Conservation (phyloP, 2,888 invertebrate genomes). For the Neuroscelio doddi region DNA sequence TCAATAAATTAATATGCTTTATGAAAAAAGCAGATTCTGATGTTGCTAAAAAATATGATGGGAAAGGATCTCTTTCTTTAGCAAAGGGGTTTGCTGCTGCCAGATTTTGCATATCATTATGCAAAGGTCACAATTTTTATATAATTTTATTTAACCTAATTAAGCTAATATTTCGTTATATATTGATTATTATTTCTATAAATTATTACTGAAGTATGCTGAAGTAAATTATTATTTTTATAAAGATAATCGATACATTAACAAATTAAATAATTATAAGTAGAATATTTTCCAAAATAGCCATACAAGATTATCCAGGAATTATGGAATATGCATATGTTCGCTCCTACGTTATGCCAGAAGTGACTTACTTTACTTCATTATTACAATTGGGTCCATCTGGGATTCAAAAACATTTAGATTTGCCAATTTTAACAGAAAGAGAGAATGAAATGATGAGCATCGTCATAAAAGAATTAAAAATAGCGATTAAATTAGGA, state of each 20-base stretch:
- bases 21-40: slow-evolving; percentile 76
- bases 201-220: too few species aligned
- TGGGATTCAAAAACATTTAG: slow-evolving; percentile 61
- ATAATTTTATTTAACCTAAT: too few species aligned
- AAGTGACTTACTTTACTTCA: slow-evolving; percentile 59
- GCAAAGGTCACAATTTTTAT: slow-evolving; percentile 69
- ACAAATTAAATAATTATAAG: neutral
- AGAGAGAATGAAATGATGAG: slow-evolving; percentile 54
- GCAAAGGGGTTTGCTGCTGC: slow-evolving; percentile 78
- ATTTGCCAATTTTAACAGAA: slow-evolving; percentile 55
- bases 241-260: too few species aligned
- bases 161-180: neutral
- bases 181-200: neutral
- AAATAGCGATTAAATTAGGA: slow-evolving; percentile 22
- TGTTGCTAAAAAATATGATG: slow-evolving; percentile 58
- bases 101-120: slow-evolving; percentile 75
- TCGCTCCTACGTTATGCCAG: slow-evolving; percentile 58
- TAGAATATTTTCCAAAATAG: too few species aligned
- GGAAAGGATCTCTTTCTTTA: slow-evolving; percentile 76
- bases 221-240: neutral
- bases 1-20: slow-evolving; percentile 50
- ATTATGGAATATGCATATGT: slow-evolving; percentile 62
- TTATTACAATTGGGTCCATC: slow-evolving; percentile 61
- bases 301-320: slow-evolving; percentile 49
- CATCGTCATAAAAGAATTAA: slow-evolving; percentile 46